Evolutionary conservation across 2,113 vertebrate species (phyloP).

Genomic region (Todiramphus saurophagus): DNA sequence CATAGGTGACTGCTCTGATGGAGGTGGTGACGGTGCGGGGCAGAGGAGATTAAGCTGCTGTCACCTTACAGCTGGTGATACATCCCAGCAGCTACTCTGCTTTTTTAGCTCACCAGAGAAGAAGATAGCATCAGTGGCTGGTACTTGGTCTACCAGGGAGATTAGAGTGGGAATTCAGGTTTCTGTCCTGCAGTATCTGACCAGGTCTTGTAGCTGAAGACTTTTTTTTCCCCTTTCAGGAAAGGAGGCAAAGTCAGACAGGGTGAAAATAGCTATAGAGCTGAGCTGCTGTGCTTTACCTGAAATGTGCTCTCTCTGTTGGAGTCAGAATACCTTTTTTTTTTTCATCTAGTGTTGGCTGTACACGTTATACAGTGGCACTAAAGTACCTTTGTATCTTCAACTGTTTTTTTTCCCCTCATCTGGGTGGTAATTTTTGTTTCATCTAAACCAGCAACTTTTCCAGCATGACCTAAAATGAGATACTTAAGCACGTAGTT

Average conservation of each 20-base stretch:
- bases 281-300: background rate
- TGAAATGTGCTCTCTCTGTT: background rate
- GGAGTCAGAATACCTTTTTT: too few relatives aligned
- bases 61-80: background rate
- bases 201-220: too few relatives aligned
- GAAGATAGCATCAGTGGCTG: background rate
- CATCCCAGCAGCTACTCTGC: background rate
- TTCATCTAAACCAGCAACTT: background rate
- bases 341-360: background rate
- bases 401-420: background rate
- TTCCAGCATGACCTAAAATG: background rate
- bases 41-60: background rate
- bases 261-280: background rate
- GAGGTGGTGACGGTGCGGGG: background rate
- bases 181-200: background rate
- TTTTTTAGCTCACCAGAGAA: background rate
- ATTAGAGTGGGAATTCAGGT: background rate
- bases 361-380: background rate
- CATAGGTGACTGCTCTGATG: background rate
- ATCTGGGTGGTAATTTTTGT: background rate
- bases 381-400: background rate
- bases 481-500: background rate
- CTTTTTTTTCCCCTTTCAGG: background rate
- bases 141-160: background rate
- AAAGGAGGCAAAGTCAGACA: background rate